Evolutionary conservation across 1,140 invertebrate species (phyloP).

Genomic region (Drosophila pruinosa): DNA sequence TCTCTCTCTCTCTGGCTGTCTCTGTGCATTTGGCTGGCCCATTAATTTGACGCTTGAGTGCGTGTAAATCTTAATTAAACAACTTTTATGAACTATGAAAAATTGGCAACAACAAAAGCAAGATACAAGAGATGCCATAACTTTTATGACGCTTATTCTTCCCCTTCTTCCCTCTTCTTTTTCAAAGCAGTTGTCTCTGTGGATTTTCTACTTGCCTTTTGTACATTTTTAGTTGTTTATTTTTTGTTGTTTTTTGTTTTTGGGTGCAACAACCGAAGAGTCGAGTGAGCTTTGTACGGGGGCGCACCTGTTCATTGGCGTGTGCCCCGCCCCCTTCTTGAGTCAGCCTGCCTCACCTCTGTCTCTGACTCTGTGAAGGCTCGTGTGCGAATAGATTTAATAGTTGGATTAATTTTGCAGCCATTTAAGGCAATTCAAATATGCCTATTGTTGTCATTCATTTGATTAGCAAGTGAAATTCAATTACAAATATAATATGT

Average conservation of each 20-base stretch:
- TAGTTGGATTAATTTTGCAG: neutral
- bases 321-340: neutral
- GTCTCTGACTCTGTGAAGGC: neutral
- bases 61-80: conserved; percentile 55
- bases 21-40: conserved; percentile 1
- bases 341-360: neutral
- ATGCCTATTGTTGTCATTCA: neutral
- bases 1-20: neutral
- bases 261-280: conserved; percentile 44
- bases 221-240: neutral
- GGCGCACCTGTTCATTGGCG: conserved; percentile 44
- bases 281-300: neutral
- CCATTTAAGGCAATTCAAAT: conserved; percentile 22
- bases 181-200: conserved; percentile 15
- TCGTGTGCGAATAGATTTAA: neutral
- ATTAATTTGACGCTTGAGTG: conserved; percentile 53
- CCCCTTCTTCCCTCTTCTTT: too few species aligned
- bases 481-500: conserved; percentile 41
- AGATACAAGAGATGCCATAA: conserved; percentile 14
- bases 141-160: conserved; percentile 19
- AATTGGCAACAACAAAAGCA: conserved; percentile 21
- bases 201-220: neutral
- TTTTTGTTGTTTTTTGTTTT: conserved; percentile 8
- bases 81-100: conserved; percentile 49
- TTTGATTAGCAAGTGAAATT: conserved; percentile 34